Percentiles rank a stretch among this genome's conserved stretches.
phyloP scores from a whole-genome alignment of 2,888 invertebrate genomes.

The Polietes domitor region DNA sequence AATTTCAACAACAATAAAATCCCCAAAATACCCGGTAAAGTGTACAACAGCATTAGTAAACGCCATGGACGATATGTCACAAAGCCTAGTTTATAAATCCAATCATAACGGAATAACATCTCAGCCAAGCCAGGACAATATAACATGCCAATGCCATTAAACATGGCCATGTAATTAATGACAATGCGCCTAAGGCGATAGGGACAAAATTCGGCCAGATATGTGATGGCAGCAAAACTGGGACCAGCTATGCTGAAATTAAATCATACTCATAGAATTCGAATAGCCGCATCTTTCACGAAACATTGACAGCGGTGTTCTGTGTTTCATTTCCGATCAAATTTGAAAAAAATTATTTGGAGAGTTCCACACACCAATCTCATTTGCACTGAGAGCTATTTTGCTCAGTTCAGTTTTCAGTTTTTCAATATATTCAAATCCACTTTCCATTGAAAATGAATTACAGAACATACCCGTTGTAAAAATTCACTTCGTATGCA shows the following conservation, averaged over 20 bases:
- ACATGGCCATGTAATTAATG: not conserved
- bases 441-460: too few relatives aligned
- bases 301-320: too few relatives aligned
- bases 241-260: not conserved
- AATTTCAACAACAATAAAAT: not conserved
- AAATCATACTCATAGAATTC: too few relatives aligned
- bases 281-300: too few relatives aligned
- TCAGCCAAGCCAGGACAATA: not conserved
- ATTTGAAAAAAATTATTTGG: too few relatives aligned
- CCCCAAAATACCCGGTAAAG: not conserved
- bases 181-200: not conserved
- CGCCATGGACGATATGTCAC: not conserved
- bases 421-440: too few relatives aligned
- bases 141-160: not conserved
- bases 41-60: not conserved
- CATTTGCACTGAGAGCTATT: too few relatives aligned
- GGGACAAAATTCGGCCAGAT: not conserved
- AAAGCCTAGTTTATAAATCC: not conserved
- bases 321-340: too few relatives aligned
- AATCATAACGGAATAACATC: not conserved
- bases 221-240: not conserved
- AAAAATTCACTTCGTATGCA: too few relatives aligned
- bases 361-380: too few relatives aligned
- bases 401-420: too few relatives aligned
- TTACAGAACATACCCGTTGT: too few relatives aligned